These are phyloP conservation scores for Arge pagana DNA, from an alignment of 2,888 invertebrate species.

Conservation along the genomic window DNA sequence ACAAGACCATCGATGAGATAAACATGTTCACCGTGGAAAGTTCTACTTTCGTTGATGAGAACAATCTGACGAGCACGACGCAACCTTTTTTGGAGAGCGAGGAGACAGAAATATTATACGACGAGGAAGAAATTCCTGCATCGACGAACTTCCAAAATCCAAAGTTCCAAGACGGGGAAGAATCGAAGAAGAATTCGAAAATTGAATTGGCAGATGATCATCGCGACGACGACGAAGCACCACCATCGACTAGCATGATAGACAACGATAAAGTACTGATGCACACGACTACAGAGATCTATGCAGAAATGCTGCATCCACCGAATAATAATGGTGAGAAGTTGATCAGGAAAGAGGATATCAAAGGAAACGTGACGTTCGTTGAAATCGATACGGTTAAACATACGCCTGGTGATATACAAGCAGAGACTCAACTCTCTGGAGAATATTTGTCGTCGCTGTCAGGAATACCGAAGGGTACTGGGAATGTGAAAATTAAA, in stretches of 20 bases:
- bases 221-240: not conserved
- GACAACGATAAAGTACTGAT: conserved; percentile 35
- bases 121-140: conserved; percentile 25
- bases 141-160: conserved; percentile 28
- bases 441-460: conserved; percentile 24
- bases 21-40: not conserved
- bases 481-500: conserved; percentile 24
- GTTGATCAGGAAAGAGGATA: conserved; percentile 25
- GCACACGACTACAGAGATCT: conserved; percentile 39
- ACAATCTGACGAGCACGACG: not conserved
- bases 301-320: conserved; percentile 40
- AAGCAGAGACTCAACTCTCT: conserved; percentile 1
- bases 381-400: conserved; percentile 40
- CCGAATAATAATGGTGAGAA: conserved; percentile 39
- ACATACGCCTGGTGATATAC: conserved; percentile 21
- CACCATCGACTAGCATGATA: conserved; percentile 26
- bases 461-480: conserved; percentile 23
- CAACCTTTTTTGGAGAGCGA: conserved; percentile 31
- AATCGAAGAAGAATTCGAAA: conserved; percentile 26
- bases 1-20: not conserved
- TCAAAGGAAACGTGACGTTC: conserved; percentile 44
- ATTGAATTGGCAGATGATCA: conserved; percentile 32
- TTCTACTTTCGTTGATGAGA: not conserved
- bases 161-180: not conserved
- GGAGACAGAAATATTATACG: conserved; percentile 34